Conservation (phyloP, 1,140 invertebrate species). For the Armadillidium nasatum region DNA sequence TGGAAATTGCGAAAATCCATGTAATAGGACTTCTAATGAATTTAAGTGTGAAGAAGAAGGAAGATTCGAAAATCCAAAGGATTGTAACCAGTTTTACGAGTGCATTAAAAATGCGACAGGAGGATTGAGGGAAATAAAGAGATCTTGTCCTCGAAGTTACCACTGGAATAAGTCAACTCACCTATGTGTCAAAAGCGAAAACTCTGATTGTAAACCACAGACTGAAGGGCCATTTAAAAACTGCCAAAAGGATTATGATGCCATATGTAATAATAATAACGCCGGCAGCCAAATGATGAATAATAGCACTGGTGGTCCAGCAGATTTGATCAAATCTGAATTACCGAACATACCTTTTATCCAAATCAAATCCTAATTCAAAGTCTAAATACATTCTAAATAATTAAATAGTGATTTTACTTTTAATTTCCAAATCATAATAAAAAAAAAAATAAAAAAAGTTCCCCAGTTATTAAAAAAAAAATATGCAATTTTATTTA, state of each 20-base stretch:
- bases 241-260: neutral
- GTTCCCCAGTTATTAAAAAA: no score
- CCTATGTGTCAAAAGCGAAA: neutral
- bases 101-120: slow-evolving; percentile 13
- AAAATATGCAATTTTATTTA: no score
- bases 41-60: slow-evolving; percentile 31
- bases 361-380: no score
- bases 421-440: no score
- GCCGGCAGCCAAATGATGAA: no score
- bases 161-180: neutral
- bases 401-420: no score
- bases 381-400: no score
- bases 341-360: no score
- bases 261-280: no score
- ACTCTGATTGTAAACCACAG: neutral
- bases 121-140: neutral
- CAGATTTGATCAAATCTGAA: no score
- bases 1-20: slow-evolving; percentile 32
- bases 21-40: slow-evolving; percentile 19
- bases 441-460: no score
- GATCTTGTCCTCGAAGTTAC: neutral
- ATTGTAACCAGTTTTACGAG: slow-evolving; percentile 30
- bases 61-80: slow-evolving; percentile 27
- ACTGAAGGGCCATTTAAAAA: neutral
- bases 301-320: no score